Base-by-base conservation (phyloP, 2,797 vertebrate genomes). In the Dendrocincla fuliginosa region DNA sequence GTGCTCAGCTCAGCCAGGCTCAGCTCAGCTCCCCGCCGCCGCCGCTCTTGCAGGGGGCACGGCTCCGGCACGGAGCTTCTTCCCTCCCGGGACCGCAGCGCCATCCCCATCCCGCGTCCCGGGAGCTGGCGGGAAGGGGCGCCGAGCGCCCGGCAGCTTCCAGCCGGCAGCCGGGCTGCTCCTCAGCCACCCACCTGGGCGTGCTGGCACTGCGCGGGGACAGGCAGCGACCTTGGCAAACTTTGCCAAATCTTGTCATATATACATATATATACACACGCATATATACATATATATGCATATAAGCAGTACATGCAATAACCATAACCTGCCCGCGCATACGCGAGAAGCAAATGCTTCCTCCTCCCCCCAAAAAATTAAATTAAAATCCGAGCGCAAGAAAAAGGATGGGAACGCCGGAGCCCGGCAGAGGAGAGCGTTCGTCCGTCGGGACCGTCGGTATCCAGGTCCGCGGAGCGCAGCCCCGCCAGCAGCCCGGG, bases 381-480 rank as follows among this genome's bases (percentile, higher is more conserved):
- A 90, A 74, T 83, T 68, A 75, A 80, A 89, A 90, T 79, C 79
- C 70, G 53, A 85, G 71, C 3, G 7, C 50, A 64, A 55, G 56
- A 25, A 56, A 67, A 71, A 68, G 12, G 71, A 87, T 88, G 88
- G 52, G 37, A 46, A 25, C 53, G 41, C 70, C 28, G 30, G 35
- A 64, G 69, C 69, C 61, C 65, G 13, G 63, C 33, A 49, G 47
- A 86, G 44, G 13, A 80, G 30, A 65, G 73, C 35, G 84, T 89
- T 73, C 59, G 64, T 67, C 56, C 23, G 68, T 55, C 76, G n/a
- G 80, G 33, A 90, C 68, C 52, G 65, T 56, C 68, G n/a, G n/a
- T 85, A 76, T 89, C 95, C 82, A 86, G 49, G 71, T 87, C 91
- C 73, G 12, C 67, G 82, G 74, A 77, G 84, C 80, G 9, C 52